A percentile compares a stretch with the other conserved stretches of the same genome.
Conservation (phyloP, 2,888 invertebrate species). For the Synanthedon formicaeformis region DNA sequence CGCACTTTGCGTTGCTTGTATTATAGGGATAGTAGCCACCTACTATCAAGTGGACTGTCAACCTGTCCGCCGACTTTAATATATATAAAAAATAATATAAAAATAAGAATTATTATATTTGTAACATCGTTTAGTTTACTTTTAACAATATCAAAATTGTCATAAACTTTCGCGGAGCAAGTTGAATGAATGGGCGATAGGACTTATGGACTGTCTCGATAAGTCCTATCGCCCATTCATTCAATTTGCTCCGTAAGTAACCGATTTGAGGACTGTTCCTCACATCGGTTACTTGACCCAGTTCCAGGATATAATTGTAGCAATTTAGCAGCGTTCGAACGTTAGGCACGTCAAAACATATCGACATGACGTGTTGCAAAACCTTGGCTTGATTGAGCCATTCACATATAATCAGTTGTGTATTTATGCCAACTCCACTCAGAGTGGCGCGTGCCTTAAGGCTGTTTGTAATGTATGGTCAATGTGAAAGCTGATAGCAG, state of each 20-base stretch:
- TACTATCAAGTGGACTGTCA: too few relatives aligned
- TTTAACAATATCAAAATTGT: too few relatives aligned
- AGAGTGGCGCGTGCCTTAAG: conserved; percentile 29
- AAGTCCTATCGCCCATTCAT: too few relatives aligned
- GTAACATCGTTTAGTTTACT: too few relatives aligned
- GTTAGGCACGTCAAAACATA: conserved; percentile 56
- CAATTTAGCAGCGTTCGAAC: conserved; percentile 42
- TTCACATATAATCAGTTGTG: conserved; percentile 45
- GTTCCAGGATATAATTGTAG: conserved; percentile 58
- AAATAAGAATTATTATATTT: too few relatives aligned
- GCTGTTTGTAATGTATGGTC: conserved; percentile 12
- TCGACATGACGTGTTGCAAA: conserved; percentile 49
- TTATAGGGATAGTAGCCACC: too few relatives aligned
- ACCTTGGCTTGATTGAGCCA: conserved; percentile 51
- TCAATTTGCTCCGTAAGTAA: too few relatives aligned
- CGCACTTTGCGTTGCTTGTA: too few relatives aligned
- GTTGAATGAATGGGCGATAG: background rate
- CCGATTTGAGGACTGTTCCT: too few relatives aligned
- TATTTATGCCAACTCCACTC: conserved; percentile 24
- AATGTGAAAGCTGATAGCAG: background rate
- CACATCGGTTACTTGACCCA: conserved; percentile 43
- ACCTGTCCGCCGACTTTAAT: too few relatives aligned
- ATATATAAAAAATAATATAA: too few relatives aligned
- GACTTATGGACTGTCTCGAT: conserved; percentile 15
- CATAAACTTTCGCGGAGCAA: too few relatives aligned